phyloP scores from a whole-genome alignment of 2,113 vertebrate species.

The Pedetes capensis region DNA sequence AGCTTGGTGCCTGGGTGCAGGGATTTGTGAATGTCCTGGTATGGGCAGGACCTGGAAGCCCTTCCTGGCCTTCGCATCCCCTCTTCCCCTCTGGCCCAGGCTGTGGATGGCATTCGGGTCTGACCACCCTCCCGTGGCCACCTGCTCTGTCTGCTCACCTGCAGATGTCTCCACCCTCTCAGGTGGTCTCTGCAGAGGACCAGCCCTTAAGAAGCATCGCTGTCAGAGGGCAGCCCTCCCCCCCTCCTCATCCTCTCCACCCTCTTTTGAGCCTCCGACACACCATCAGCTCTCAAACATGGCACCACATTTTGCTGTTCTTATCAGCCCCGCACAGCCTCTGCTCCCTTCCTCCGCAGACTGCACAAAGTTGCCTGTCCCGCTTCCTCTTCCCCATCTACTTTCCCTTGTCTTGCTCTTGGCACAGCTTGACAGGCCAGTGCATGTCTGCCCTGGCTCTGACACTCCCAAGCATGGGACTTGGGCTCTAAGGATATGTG shows the following conservation, averaged over 20 bases:
- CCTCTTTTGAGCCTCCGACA: not conserved
- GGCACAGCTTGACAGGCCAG: not conserved
- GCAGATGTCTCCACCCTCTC: not conserved
- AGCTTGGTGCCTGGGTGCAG: not conserved
- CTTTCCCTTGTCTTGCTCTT: not conserved
- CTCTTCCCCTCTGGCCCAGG: not conserved
- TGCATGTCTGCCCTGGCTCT: not conserved
- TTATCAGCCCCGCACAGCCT: not conserved
- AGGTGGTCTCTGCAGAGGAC: not conserved
- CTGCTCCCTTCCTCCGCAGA: no score
- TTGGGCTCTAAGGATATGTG: not conserved
- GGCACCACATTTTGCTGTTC: not conserved
- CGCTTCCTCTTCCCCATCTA: not conserved
- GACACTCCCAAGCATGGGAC: not conserved
- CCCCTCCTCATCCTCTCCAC: not conserved
- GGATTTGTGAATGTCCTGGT: not conserved
- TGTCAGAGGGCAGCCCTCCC: not conserved
- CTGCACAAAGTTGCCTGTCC: not conserved
- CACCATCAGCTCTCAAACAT: not conserved
- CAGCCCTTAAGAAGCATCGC: not conserved
- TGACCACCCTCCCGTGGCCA: no score
- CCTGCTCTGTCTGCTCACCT: not conserved
- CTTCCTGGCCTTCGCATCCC: no score
- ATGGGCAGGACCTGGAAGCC: not conserved
- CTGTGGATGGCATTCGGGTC: not conserved